Evolutionary conservation across 2,888 invertebrate species (phyloP), one percentile per base, ranked within the genome.

Genomic region (Drosophila borealis): DNA sequence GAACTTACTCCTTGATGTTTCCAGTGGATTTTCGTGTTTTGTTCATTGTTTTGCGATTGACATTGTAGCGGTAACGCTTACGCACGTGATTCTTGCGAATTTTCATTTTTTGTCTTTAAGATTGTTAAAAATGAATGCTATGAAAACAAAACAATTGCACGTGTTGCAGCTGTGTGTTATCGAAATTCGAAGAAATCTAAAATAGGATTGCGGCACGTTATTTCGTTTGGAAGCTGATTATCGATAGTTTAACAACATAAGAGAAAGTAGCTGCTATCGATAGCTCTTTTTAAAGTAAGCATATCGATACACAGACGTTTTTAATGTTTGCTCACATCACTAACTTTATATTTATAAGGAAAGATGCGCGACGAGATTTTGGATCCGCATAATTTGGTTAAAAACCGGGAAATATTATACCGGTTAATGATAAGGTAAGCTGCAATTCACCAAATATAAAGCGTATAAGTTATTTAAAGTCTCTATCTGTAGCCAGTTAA

Each of bases 381-480:
- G 6, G 96, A 96, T 89, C 94, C 95, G 0, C 95, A 94, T 90
- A 97, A 97, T 91, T 94, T 97, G 55, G 95, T 98, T 5, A 98
- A 98, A 93, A 97, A 96, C 91, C 94, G 98, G 64, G 98, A 98
- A 90, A 93, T 96, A 74, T 94, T 98, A 48, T 98, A 98, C 90
- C 95, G 98, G 63, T 94, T 98, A 87, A 98, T 98, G 78, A 97
- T 98, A 87, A 98, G 98, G 98, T 97, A 92, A 53, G 62, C 10
- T 5, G 0, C 3, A 46, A 8, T 5, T 9, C 9, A 11, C 8
- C 2, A 1, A 0, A 2, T 9, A 6, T 4, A 13, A n/a, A 11
- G 3, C 11, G 2, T 2, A 1, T n/a, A 37, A 8, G 39, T 19
- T 17, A n/a, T 36, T 14, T 19, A 0, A 5, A 9, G 34, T 33